These are phyloP conservation scores for Dryobotodes eremita DNA, from an alignment of 2,888 invertebrate species.

Conservation along the genomic window DNA sequence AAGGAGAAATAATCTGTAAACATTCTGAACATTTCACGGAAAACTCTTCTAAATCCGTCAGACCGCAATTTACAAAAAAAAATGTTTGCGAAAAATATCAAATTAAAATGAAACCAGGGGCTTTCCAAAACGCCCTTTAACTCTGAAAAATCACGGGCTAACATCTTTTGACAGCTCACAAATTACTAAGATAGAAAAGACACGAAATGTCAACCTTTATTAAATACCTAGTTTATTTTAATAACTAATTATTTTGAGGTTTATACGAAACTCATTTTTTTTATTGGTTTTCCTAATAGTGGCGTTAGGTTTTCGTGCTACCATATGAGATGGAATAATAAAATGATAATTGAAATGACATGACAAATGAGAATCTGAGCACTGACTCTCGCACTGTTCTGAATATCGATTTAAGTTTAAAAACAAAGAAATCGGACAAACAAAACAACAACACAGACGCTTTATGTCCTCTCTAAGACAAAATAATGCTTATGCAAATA, in stretches of 20 bases:
- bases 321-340: background rate
- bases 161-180: constrained; percentile 48
- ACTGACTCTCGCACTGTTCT: background rate
- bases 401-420: background rate
- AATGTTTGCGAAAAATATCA: constrained; percentile 43
- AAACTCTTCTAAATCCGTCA: constrained; percentile 13
- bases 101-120: constrained; percentile 50
- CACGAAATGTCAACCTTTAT: constrained; percentile 37
- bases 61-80: constrained; percentile 32
- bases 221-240: constrained; percentile 21
- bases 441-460: background rate
- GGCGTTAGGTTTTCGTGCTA: background rate
- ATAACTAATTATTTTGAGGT: background rate
- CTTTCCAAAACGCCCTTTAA: constrained; percentile 38
- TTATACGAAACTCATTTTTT: background rate
- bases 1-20: constrained; percentile 7
- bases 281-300: background rate
- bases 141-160: constrained; percentile 56
- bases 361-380: background rate
- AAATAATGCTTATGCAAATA: background rate
- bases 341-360: background rate
- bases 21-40: constrained; percentile 19
- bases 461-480: background rate
- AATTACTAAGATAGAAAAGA: constrained; percentile 46
- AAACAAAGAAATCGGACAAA: too few relatives aligned